phyloP scores from a whole-genome alignment of 2,888 invertebrate species.

The Adelphocoris suturalis region DNA sequence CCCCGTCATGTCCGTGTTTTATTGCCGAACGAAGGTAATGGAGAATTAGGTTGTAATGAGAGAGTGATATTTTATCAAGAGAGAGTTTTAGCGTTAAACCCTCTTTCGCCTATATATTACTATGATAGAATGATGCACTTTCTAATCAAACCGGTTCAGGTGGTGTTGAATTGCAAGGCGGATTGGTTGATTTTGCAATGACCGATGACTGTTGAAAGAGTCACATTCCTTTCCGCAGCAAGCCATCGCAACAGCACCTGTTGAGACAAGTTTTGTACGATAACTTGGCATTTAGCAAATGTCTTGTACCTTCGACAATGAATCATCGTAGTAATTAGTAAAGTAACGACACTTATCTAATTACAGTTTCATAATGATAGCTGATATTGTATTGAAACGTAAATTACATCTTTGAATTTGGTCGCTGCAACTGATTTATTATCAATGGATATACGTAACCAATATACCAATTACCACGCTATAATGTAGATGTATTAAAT shows the following conservation, averaged over 20 bases:
- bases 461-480: too few relatives aligned
- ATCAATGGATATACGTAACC: too few relatives aligned
- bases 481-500: too few relatives aligned
- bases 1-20: not conserved
- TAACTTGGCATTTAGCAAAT: not conserved
- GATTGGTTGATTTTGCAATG: slow-evolving; percentile 12
- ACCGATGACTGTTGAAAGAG: slow-evolving; percentile 4
- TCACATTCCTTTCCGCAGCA: slow-evolving; percentile 2
- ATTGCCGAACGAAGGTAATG: not conserved
- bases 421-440: too few relatives aligned
- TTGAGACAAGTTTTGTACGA: not conserved
- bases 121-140: slow-evolving; percentile 20
- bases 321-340: not conserved
- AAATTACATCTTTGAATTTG: too few relatives aligned
- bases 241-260: not conserved
- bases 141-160: slow-evolving; percentile 12
- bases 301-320: not conserved
- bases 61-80: not conserved
- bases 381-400: too few relatives aligned
- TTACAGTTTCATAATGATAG: too few relatives aligned
- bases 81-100: slow-evolving; percentile 1
- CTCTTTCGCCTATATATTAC: not conserved
- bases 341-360: too few relatives aligned
- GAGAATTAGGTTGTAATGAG: not conserved
- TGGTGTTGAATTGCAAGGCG: slow-evolving; percentile 24